phyloP scores from a whole-genome alignment of 2,888 invertebrate genomes.

The Amphimallon solstitiale region DNA sequence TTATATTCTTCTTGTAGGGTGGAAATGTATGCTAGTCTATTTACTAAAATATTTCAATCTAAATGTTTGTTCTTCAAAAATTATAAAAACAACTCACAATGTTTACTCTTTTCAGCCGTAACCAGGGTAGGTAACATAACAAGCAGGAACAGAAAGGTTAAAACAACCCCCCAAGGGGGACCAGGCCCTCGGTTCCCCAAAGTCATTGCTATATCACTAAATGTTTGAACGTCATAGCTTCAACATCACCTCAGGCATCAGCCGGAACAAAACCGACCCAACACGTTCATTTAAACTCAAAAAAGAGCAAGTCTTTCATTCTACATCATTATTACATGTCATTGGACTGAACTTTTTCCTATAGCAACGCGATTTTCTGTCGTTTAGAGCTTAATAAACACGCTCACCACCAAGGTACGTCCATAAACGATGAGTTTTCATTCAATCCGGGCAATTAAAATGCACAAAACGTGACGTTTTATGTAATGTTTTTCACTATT shows the following conservation, averaged over 20 bases:
- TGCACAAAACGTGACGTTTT: slow-evolving; percentile 15
- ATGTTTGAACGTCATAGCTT: slow-evolving; percentile 24
- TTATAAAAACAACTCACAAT: slow-evolving; percentile 55
- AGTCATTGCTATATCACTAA: slow-evolving; percentile 48
- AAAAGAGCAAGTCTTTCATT: slow-evolving; percentile 4
- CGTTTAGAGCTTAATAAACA: slow-evolving; percentile 7
- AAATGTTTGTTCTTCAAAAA: neutral
- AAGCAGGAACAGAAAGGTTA: slow-evolving; percentile 51
- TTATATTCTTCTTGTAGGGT: no score
- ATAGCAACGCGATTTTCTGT: slow-evolving; percentile 5
- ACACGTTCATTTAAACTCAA: slow-evolving; percentile 2
- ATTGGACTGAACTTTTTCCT: slow-evolving; percentile 17
- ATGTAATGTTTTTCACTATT: slow-evolving; percentile 14
- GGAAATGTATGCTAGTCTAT: no score
- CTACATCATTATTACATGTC: slow-evolving; percentile 8
- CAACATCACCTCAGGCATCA: slow-evolving; percentile 19
- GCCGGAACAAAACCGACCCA: neutral
- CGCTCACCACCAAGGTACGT: slow-evolving; percentile 15
- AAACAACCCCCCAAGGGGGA: slow-evolving; percentile 53
- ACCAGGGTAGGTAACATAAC: slow-evolving; percentile 49
- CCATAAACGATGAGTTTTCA: neutral
- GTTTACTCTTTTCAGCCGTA: slow-evolving; percentile 59
- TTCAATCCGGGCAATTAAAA: neutral
- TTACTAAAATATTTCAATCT: neutral
- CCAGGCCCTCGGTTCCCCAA: slow-evolving; percentile 53